A percentile compares a stretch with the other conserved stretches of the same genome.
Conservation (phyloP, 2,797 vertebrate genomes). For the Iguana delicatissima region DNA sequence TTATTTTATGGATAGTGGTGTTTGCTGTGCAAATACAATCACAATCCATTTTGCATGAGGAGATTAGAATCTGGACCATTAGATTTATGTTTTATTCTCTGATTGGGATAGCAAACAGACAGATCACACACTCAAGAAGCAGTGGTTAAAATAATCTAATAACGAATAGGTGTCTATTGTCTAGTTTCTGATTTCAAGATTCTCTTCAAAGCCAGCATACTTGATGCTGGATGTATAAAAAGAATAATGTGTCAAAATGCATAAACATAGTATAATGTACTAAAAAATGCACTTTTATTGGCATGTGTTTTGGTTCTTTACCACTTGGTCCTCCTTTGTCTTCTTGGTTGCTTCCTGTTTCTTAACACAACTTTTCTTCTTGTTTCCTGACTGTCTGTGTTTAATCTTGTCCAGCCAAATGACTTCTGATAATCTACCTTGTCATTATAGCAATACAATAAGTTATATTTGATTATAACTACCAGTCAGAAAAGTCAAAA, state of each 20-base stretch:
- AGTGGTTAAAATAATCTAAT: background rate
- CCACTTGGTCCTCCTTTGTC: background rate
- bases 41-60: background rate
- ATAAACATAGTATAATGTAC: background rate
- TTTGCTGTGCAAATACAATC: background rate
- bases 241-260: background rate
- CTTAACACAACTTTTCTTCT: background rate
- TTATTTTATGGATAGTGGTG: conserved; percentile 14
- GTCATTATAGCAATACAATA: background rate
- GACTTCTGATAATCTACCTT: background rate
- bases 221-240: background rate
- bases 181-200: background rate
- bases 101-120: background rate
- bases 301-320: background rate
- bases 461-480: background rate
- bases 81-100: conserved; percentile 7
- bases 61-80: background rate
- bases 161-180: background rate
- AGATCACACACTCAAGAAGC: background rate
- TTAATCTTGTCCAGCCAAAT: background rate
- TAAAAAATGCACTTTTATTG: background rate
- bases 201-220: conserved; percentile 6
- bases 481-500: background rate
- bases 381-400: background rate
- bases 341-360: background rate